phyloP scores from a whole-genome alignment of 2,113 vertebrate genomes.

The Cottus gobio region DNA sequence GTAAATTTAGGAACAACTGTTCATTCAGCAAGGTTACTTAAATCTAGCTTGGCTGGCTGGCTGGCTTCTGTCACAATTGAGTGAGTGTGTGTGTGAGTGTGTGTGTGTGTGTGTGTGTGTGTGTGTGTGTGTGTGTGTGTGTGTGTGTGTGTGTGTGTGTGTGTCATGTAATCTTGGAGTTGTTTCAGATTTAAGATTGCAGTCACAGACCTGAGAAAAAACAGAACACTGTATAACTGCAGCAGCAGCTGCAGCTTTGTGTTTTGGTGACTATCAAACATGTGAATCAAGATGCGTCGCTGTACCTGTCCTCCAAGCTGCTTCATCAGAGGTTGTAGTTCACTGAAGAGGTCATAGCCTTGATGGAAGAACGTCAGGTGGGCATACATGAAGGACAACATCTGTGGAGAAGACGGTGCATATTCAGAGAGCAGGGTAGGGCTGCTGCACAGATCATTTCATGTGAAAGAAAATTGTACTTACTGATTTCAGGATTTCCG shows the following conservation, averaged over 20 bases:
- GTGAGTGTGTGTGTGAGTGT: too few species aligned
- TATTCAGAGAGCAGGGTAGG: not conserved
- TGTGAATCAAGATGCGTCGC: not conserved
- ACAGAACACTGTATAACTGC: not conserved
- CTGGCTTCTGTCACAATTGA: too few species aligned
- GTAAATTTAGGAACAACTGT: too few species aligned
- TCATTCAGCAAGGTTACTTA: too few species aligned
- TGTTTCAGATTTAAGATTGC: not conserved
- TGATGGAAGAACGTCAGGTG: conserved; percentile 99
- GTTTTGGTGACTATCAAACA: not conserved
- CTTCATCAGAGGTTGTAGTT: conserved; percentile 96
- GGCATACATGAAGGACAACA: conserved; percentile 98
- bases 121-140: too few species aligned
- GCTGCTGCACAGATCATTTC: not conserved
- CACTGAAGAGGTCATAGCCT: conserved; percentile 97
- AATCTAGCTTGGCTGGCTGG: too few species aligned
- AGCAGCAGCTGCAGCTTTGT: not conserved
- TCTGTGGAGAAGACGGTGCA: conserved; percentile 78
- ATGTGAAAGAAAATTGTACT: conserved; percentile 18
- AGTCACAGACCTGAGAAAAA: too few species aligned
- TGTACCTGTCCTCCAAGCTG: conserved; percentile 94
- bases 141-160: too few species aligned
- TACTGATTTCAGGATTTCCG: conserved; percentile 98
- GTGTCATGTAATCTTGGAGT: not conserved
- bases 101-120: not conserved